A percentile compares a stretch with the other conserved stretches of the same genome.
Conservation (phyloP, 2,888 invertebrate genomes). For the Plusia festucae region DNA sequence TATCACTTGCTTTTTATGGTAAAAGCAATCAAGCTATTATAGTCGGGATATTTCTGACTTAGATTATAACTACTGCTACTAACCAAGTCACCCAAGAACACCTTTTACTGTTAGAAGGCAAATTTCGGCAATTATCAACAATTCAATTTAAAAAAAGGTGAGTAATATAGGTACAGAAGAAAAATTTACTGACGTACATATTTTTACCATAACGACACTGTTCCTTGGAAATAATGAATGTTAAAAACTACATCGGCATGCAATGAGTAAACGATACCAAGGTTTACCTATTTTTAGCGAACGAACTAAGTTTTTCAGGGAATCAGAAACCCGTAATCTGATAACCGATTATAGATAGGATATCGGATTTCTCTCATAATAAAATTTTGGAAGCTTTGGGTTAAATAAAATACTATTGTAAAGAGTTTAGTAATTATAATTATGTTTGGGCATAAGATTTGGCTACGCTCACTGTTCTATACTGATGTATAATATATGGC, state of each 20-base stretch:
- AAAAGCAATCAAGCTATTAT: background rate
- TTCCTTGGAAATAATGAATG: too few relatives aligned
- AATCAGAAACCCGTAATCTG: background rate
- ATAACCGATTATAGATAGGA: constrained; percentile 3
- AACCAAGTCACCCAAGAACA: too few relatives aligned
- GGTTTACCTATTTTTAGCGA: background rate
- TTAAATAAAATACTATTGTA: constrained; percentile 1
- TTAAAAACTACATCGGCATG: too few relatives aligned
- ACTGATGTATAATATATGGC: background rate
- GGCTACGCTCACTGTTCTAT: background rate
- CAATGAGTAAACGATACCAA: background rate
- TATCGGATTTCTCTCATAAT: background rate
- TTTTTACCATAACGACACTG: too few relatives aligned
- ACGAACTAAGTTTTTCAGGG: background rate
- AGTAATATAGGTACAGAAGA: too few relatives aligned
- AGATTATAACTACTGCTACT: too few relatives aligned
- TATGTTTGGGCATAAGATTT: background rate
- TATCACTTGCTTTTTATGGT: background rate
- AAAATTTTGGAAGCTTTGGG: background rate
- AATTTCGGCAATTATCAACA: too few relatives aligned
- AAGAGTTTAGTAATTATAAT: constrained; percentile 3
- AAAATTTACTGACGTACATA: too few relatives aligned
- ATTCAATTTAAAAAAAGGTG: too few relatives aligned
- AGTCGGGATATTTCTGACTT: too few relatives aligned
- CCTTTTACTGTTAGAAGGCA: too few relatives aligned